phyloP scores from a whole-genome alignment of 2,113 vertebrate species.

The Alectura lathami region DNA sequence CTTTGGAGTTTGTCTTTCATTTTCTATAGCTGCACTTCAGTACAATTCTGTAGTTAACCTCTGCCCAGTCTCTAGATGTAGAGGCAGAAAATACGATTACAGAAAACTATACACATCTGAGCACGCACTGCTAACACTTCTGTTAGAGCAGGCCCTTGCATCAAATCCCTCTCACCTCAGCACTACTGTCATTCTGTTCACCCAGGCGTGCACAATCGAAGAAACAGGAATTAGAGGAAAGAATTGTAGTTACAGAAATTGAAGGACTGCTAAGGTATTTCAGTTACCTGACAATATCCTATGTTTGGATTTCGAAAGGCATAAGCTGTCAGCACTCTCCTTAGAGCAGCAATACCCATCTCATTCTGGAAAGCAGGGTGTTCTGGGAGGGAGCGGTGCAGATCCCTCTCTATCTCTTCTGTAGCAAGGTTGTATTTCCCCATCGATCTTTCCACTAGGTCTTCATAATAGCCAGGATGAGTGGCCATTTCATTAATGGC shows the following conservation, averaged over 20 bases:
- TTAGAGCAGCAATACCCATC: conserved; percentile 95
- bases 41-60: not conserved
- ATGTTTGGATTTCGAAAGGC: conserved; percentile 98
- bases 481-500: conserved; percentile 98
- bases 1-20: not conserved
- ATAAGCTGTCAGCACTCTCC: conserved; percentile 94
- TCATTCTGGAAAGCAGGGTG: conserved; percentile 98
- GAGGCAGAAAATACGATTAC: not conserved
- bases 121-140: not conserved
- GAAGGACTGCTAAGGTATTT: not conserved
- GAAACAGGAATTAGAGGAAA: not conserved
- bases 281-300: conserved; percentile 94
- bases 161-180: not conserved
- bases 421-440: conserved; percentile 97
- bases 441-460: conserved; percentile 97
- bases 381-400: conserved; percentile 96
- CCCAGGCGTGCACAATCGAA: fast-evolving
- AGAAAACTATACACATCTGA: not conserved
- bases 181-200: not conserved
- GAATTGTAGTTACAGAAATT: not conserved
- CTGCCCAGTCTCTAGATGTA: not conserved
- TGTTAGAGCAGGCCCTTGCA: not conserved
- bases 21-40: not conserved
- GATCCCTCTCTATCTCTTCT: conserved; percentile 96
- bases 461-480: conserved; percentile 95